Base-by-base conservation (phyloP, 2,888 invertebrate species). In the Parascotia fuliginaria region DNA sequence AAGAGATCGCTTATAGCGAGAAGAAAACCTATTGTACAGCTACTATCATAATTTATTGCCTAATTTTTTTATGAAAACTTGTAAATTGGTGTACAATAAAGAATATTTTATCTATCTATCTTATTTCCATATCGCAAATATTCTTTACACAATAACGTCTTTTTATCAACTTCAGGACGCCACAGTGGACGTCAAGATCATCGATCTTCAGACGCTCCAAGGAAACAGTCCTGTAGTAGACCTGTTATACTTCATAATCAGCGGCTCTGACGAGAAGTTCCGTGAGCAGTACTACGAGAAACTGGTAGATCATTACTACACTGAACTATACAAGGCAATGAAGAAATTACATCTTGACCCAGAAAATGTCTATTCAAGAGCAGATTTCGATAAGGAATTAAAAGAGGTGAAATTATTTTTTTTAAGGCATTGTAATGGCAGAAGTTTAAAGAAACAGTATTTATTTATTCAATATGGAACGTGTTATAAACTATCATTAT, bases 181-280 rank as follows among this genome's bases (percentile, higher is more conserved):
- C 3, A 50, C 40, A 0, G 24, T 79, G 0, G 52, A 76, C 3
- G 48, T 77, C 2, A 65, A 77, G 6, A 53, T 76, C 0, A 66
- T 86, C n/a, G 86, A 87, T 60, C 82, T 77, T 47, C 87, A 87
- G 60, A 79, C 82, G 0, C 41, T 85, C 4, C 75, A 77, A 42
- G 65, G 71, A 0, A 79, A 78, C 3, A 67, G 75, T 19, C 76
- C 75, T 0, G 59, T 75, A 3, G 47, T 67, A 0, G 86, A 87
- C 56, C 72, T 87, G 9, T 43, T 85, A 12, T 83, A 83, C 71
- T 79, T 86, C 54, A 73, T 85, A 29, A 75, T 79, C 60, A 57
- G 76, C 4, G 78, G 83, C 16, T 73, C 85, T 0, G 85, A 85
- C 53, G 73, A 73, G 29, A 52, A 72, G 49, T 83, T 87, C 73